phyloP scores from a whole-genome alignment of 1,140 invertebrate species.

The Hestina assimilis region DNA sequence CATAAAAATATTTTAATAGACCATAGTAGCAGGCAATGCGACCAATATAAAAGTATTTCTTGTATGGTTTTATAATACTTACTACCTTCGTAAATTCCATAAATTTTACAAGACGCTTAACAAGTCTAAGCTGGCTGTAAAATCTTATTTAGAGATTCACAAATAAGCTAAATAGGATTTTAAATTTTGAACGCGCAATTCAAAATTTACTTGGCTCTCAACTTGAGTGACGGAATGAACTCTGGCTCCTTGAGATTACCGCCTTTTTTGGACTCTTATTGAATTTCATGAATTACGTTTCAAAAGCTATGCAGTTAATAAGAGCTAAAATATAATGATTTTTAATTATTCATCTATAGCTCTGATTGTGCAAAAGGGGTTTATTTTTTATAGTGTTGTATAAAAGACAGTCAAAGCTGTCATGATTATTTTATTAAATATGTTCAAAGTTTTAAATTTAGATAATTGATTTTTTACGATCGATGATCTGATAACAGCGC shows the following conservation, averaged over 20 bases:
- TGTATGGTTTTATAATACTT: background rate
- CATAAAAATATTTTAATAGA: too few species aligned
- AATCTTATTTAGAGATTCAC: constrained; percentile 16
- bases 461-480: too few species aligned
- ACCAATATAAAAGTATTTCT: background rate
- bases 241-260: constrained; percentile 11
- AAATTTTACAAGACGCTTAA: background rate
- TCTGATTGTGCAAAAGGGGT: too few species aligned
- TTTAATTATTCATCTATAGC: background rate
- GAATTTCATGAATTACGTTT: constrained; percentile 1
- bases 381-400: too few species aligned
- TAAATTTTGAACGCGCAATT: constrained; percentile 19
- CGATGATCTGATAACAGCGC: too few species aligned
- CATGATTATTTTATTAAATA: too few species aligned
- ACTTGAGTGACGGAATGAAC: constrained; percentile 12
- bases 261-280: constrained; percentile 1
- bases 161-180: constrained; percentile 12
- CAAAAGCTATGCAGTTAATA: background rate
- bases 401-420: too few species aligned
- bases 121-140: background rate
- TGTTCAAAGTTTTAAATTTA: too few species aligned
- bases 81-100: background rate
- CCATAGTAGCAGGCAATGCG: too few species aligned
- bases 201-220: constrained; percentile 1
- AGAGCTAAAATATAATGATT: background rate